A percentile compares a stretch with the other conserved stretches of the same genome.
Conservation (phyloP, 2,888 invertebrate species). For the Teleiodes luculella region DNA sequence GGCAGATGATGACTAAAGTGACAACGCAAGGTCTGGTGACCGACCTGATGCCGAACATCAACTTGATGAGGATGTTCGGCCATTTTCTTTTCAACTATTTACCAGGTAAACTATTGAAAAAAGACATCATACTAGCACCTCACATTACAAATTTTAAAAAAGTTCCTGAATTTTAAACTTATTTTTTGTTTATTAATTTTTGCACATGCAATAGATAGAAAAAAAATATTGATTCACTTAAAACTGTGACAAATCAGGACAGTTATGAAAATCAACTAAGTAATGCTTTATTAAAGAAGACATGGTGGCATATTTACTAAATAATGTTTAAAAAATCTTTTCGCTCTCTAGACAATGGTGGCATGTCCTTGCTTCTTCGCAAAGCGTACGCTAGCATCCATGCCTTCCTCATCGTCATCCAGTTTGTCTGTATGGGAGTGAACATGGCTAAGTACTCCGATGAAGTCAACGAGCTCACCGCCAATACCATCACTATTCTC, state of each 20-base stretch:
- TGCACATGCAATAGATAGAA: no score
- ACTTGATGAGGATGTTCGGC: slow-evolving; percentile 86
- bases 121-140: no score
- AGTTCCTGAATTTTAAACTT: no score
- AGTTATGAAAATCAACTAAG: no score
- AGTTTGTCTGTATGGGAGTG: slow-evolving; percentile 80
- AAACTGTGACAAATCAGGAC: no score
- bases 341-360: slow-evolving; percentile 49
- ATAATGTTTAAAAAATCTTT: not conserved
- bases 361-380: slow-evolving; percentile 76
- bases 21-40: slow-evolving; percentile 85
- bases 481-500: slow-evolving; percentile 89
- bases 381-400: slow-evolving; percentile 80
- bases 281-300: not conserved
- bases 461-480: slow-evolving; percentile 85
- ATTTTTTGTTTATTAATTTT: no score
- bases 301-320: no score
- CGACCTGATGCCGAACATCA: slow-evolving; percentile 90
- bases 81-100: slow-evolving; percentile 88
- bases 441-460: slow-evolving; percentile 85
- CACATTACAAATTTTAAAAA: no score
- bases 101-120: slow-evolving; percentile 1
- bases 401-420: slow-evolving; percentile 79
- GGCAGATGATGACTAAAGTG: slow-evolving; percentile 68
- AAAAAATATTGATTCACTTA: no score